Evolutionary conservation across 1,140 invertebrate species (phyloP).

Genomic region (Monomorium pharaonis): DNA sequence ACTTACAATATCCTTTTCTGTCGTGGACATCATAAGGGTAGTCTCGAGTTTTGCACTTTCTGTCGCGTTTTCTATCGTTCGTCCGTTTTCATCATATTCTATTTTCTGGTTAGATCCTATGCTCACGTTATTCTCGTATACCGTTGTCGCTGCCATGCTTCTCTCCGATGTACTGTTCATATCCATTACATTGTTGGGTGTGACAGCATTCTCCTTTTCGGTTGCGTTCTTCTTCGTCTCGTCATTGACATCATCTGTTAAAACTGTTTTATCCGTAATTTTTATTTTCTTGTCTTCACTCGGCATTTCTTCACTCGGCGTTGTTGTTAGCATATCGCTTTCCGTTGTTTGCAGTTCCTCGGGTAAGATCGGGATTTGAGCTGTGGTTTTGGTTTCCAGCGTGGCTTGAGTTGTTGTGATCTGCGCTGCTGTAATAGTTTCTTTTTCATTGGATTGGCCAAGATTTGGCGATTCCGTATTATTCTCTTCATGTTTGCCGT

Average conservation of each 20-base stretch:
- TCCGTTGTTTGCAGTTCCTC: slow-evolving; percentile 81
- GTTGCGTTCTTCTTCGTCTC: slow-evolving; percentile 6
- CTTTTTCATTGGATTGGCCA: slow-evolving; percentile 57
- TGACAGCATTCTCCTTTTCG: neutral
- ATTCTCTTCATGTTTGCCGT: slow-evolving; percentile 37
- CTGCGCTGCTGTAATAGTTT: slow-evolving; percentile 48
- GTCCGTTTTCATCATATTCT: neutral
- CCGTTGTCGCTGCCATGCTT: neutral
- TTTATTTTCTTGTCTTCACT: slow-evolving; percentile 20
- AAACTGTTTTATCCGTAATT: neutral
- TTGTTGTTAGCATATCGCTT: slow-evolving; percentile 47
- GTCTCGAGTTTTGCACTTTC: slow-evolving; percentile 56
- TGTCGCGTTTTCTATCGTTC: slow-evolving; percentile 25
- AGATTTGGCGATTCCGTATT: slow-evolving; percentile 36
- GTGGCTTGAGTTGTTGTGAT: slow-evolving; percentile 72
- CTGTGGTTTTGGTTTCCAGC: slow-evolving; percentile 79
- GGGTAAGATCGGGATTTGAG: slow-evolving; percentile 81
- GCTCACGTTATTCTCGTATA: neutral
- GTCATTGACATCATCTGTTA: neutral
- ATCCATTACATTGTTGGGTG: neutral
- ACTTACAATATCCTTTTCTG: neutral
- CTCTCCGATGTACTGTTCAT: neutral
- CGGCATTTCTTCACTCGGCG: slow-evolving; percentile 35
- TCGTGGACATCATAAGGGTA: slow-evolving; percentile 10
- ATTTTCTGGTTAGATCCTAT: neutral